A percentile compares a stretch with the other conserved stretches of the same genome.
Conservation (phyloP, 2,888 invertebrate genomes). For the Stenoptilia bipunctidactyla region DNA sequence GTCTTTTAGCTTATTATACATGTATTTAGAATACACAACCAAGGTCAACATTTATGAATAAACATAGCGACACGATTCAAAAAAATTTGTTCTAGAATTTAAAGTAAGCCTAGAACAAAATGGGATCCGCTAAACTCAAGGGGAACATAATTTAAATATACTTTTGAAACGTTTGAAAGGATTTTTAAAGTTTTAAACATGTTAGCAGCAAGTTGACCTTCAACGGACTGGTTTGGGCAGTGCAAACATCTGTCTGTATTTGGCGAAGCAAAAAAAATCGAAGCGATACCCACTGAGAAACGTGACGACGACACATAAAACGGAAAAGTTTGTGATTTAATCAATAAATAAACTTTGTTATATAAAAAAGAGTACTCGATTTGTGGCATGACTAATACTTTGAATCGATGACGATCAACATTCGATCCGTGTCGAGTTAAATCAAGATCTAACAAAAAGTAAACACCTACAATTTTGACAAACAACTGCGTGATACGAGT, state of each 20-base stretch:
- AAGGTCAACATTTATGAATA: background rate
- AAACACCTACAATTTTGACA: no score
- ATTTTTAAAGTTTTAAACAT: background rate
- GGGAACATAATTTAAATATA: no score
- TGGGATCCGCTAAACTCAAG: no score
- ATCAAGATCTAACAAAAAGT: no score
- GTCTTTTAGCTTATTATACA: background rate
- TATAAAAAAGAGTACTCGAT: no score
- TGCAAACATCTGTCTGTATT: conserved; percentile 38
- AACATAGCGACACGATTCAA: no score
- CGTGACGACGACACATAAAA: conserved; percentile 20
- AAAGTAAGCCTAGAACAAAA: no score
- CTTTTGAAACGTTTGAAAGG: background rate
- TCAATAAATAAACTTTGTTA: background rate
- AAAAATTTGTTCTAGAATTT: no score
- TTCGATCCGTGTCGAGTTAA: no score
- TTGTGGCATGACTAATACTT: no score
- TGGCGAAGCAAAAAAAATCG: conserved; percentile 37
- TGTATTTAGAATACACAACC: background rate
- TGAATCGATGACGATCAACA: no score
- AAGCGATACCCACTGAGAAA: conserved; percentile 31
- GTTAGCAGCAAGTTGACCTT: conserved; percentile 33
- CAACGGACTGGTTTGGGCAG: conserved; percentile 37
- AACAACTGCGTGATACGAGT: no score
- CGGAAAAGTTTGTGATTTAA: background rate